Conservation (phyloP, 2,888 invertebrate species). For the Vanessa cardui region DNA sequence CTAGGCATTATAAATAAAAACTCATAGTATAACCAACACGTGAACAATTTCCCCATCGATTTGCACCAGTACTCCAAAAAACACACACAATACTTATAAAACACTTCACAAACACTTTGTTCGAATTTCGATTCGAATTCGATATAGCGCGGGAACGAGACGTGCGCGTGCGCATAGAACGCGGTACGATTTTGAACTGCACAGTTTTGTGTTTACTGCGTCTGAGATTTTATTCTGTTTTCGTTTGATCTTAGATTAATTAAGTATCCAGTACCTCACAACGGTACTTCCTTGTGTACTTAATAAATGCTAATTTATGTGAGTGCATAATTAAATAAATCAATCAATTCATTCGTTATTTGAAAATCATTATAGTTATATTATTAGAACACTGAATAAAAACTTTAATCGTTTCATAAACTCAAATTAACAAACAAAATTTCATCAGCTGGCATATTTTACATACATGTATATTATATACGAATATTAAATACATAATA, state of each 20-base stretch:
- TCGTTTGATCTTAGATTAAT: slow-evolving; percentile 34
- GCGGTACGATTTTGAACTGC: slow-evolving; percentile 76
- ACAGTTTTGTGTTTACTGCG: slow-evolving; percentile 45
- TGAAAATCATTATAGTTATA: no score
- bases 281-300: slow-evolving; percentile 4
- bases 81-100: slow-evolving; percentile 1
- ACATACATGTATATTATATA: no score
- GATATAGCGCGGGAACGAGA: slow-evolving; percentile 39
- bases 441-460: no score
- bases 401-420: no score
- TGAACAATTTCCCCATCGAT: background rate
- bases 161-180: slow-evolving; percentile 74
- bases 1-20: background rate
- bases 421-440: no score
- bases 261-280: background rate
- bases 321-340: background rate
- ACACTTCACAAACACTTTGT: slow-evolving; percentile 37
- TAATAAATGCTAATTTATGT: background rate
- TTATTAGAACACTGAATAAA: no score
- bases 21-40: background rate
- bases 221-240: slow-evolving; percentile 41
- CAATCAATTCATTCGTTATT: background rate
- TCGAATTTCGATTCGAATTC: slow-evolving; percentile 45
- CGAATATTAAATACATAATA: no score
- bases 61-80: slow-evolving; percentile 16